Evolutionary conservation across 2,113 vertebrate species (phyloP).

Genomic region (Candoia aspera): DNA sequence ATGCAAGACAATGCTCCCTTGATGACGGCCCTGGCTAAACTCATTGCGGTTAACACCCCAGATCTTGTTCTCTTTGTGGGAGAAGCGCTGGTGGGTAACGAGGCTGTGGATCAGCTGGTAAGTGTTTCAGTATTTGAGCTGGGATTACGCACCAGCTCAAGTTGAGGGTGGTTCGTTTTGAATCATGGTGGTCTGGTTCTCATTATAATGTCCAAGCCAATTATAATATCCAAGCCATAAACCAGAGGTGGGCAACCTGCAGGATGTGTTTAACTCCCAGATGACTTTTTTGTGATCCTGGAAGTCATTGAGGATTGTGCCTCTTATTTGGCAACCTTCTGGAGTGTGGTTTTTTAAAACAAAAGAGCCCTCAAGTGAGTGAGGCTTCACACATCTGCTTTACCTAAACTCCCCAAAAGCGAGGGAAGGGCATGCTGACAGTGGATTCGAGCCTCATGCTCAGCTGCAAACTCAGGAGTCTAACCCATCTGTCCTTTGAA

Average conservation of each 20-base stretch:
- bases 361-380: not conserved
- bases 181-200: not conserved
- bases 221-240: not conserved
- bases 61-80: slow-evolving; percentile 97
- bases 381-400: not conserved
- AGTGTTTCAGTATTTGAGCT: slow-evolving; percentile 40
- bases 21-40: slow-evolving; percentile 96
- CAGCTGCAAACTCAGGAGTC: not conserved
- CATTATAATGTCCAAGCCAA: not conserved
- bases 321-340: not conserved
- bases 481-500: not conserved
- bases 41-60: slow-evolving; percentile 93
- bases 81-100: slow-evolving; percentile 95
- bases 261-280: not conserved
- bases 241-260: not conserved
- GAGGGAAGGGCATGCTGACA: not conserved
- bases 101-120: slow-evolving; percentile 98
- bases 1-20: slow-evolving; percentile 98
- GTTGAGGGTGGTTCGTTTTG: not conserved
- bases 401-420: not conserved
- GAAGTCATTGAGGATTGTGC: not conserved
- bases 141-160: not conserved
- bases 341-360: not conserved
- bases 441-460: not conserved
- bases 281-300: not conserved